Percentiles rank a stretch among this genome's conserved stretches.
Conservation (phyloP, 2,797 vertebrate species). For the Malurus splendens region DNA sequence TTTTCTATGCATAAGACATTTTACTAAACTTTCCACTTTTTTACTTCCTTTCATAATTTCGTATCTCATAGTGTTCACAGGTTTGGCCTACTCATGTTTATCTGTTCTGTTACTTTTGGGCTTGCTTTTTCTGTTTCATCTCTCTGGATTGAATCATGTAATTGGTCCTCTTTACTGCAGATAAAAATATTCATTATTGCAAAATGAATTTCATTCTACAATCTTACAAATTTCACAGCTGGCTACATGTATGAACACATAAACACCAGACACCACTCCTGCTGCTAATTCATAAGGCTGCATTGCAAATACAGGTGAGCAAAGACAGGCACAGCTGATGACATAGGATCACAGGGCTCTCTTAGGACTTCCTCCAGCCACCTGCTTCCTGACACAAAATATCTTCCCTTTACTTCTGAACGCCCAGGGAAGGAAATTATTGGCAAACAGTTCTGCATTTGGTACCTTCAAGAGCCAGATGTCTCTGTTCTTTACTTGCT, state of each 20-base stretch:
- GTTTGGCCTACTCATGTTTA: neutral
- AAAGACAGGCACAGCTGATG: neutral
- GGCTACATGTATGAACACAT: neutral
- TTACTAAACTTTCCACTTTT: neutral
- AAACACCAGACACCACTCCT: neutral
- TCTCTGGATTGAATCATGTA: neutral
- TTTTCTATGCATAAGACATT: neutral
- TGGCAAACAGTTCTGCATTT: neutral
- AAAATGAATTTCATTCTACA: slow-evolving; percentile 16
- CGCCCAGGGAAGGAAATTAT: neutral
- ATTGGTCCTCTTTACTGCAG: neutral
- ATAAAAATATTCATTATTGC: slow-evolving; percentile 32
- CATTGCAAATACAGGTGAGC: neutral
- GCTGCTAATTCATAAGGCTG: neutral
- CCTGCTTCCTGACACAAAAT: neutral
- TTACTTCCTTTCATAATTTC: neutral
- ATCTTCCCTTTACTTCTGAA: neutral
- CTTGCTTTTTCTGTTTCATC: neutral
- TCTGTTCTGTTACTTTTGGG: neutral
- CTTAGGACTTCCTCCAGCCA: neutral
- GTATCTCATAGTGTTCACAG: neutral
- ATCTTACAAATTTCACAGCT: slow-evolving; percentile 22
- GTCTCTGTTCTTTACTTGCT: neutral
- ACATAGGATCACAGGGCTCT: neutral
- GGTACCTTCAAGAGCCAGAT: neutral